A percentile compares a stretch with the other conserved stretches of the same genome.
phyloP scores from a whole-genome alignment of 2,113 vertebrate genomes.

The Ramphastos sulfuratus region DNA sequence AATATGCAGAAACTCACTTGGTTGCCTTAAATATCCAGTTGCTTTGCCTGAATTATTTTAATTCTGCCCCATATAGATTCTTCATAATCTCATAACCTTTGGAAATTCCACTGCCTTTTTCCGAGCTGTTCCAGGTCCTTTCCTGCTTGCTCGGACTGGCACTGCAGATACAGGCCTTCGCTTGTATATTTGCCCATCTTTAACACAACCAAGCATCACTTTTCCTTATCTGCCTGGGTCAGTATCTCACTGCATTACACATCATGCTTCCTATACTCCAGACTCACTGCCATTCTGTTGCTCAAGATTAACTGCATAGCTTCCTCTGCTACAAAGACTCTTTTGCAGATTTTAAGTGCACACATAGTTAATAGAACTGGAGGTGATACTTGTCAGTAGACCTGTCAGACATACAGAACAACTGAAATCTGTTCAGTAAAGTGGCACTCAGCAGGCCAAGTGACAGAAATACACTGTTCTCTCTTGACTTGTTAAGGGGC shows the following conservation, averaged over 20 bases:
- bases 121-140: neutral
- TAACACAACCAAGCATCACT: neutral
- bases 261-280: neutral
- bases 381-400: neutral
- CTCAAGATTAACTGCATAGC: neutral
- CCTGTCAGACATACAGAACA: neutral
- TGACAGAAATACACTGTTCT: neutral
- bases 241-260: neutral
- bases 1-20: neutral
- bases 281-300: neutral
- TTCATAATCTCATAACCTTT: neutral
- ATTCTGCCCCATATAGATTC: neutral
- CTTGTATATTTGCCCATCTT: neutral
- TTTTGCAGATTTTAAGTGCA: neutral
- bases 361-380: neutral
- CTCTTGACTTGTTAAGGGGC: neutral
- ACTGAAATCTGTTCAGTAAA: neutral
- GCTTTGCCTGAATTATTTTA: neutral
- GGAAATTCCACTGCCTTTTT: neutral
- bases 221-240: neutral
- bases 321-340: neutral
- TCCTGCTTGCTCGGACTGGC: neutral
- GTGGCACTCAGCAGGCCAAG: neutral
- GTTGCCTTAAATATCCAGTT: neutral
- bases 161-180: neutral